phyloP scores from a whole-genome alignment of 2,888 invertebrate species.

The Rhingia campestris region DNA sequence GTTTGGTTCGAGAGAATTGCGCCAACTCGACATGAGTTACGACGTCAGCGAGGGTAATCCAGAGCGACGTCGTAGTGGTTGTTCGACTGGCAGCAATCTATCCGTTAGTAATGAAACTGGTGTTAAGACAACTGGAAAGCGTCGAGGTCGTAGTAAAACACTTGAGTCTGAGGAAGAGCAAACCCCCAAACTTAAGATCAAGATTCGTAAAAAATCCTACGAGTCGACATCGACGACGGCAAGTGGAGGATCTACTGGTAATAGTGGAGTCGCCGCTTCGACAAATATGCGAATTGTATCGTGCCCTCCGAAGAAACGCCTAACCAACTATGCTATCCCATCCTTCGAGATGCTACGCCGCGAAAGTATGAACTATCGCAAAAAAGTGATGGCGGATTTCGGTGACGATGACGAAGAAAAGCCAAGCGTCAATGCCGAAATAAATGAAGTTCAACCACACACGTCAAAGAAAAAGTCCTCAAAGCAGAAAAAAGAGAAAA shows the following conservation, averaged over 20 bases:
- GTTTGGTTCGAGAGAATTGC: constrained; percentile 84
- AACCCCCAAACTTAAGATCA: constrained; percentile 88
- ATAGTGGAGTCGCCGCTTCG: constrained; percentile 75
- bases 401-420: constrained; percentile 85
- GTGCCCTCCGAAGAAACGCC: constrained; percentile 92
- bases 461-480: constrained; percentile 78
- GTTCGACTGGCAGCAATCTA: constrained; percentile 81
- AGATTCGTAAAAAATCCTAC: constrained; percentile 86
- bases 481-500: constrained; percentile 83
- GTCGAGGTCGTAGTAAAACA: constrained; percentile 81
- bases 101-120: constrained; percentile 77
- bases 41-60: constrained; percentile 84
- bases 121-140: constrained; percentile 80
- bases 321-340: constrained; percentile 85
- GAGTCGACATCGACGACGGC: constrained; percentile 75
- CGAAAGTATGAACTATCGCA: constrained; percentile 93
- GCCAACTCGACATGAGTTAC: constrained; percentile 86
- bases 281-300: constrained; percentile 83
- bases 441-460: constrained; percentile 83
- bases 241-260: constrained; percentile 75
- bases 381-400: constrained; percentile 92
- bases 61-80: constrained; percentile 84
- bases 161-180: constrained; percentile 81
- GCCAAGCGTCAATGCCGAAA: constrained; percentile 80
- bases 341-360: constrained; percentile 91